Conservation (phyloP, 2,797 vertebrate species). For the Channallabes apus region DNA sequence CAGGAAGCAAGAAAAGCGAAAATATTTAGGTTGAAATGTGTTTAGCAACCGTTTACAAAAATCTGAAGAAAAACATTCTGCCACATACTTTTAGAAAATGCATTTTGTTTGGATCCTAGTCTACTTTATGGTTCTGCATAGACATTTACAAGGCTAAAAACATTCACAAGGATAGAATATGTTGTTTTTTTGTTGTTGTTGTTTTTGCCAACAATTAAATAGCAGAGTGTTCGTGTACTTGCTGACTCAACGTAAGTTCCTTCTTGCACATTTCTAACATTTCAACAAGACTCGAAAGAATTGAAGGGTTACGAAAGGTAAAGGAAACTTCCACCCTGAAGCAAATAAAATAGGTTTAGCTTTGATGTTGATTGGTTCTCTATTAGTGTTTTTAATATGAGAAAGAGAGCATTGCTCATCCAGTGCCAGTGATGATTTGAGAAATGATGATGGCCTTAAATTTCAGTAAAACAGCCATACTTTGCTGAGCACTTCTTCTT, state of each 20-base stretch:
- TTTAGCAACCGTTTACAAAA: conserved; percentile 17
- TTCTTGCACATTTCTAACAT: neutral
- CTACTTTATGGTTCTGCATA: neutral
- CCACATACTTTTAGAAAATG: neutral
- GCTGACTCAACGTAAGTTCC: neutral
- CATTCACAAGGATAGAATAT: neutral
- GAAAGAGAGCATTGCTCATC: neutral
- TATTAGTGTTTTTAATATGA: neutral
- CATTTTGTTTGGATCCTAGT: neutral
- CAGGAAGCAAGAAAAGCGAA: conserved; percentile 27
- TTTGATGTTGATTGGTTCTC: neutral
- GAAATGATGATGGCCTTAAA: neutral
- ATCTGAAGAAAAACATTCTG: conserved; percentile 5
- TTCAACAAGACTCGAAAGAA: neutral
- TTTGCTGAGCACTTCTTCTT: neutral
- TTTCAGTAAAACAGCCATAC: neutral
- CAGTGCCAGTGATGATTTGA: neutral
- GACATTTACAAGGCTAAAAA: neutral
- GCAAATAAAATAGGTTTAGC: neutral
- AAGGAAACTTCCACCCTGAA: neutral
- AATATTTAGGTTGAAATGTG: conserved; percentile 17
- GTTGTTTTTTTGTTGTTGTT: too few relatives aligned
- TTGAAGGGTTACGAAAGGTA: neutral
- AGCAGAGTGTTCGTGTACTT: neutral
- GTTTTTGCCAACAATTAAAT: neutral